Conservation (phyloP, 2,888 invertebrate genomes). For the Hoplodrina ambigua region DNA sequence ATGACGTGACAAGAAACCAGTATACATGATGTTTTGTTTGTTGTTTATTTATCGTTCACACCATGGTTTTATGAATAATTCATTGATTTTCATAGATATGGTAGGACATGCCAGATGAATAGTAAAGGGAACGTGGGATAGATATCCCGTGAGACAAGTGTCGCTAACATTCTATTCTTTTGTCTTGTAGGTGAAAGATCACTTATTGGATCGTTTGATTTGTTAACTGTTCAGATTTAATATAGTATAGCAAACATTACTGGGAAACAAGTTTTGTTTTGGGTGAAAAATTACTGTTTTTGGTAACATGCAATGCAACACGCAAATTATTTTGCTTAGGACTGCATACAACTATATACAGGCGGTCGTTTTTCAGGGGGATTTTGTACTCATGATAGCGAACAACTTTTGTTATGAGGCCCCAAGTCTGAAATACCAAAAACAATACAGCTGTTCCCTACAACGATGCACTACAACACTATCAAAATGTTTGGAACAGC, state of each 20-base stretch:
- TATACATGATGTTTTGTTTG: conserved; percentile 43
- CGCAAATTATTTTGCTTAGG: too few relatives aligned
- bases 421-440: too few relatives aligned
- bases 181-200: background rate
- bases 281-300: too few relatives aligned
- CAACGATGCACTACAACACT: too few relatives aligned
- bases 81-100: conserved; percentile 51
- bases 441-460: too few relatives aligned
- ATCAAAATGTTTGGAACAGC: too few relatives aligned
- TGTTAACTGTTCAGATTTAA: background rate
- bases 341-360: too few relatives aligned
- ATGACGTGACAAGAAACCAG: conserved; percentile 53
- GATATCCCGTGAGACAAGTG: conserved; percentile 20
- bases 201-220: background rate
- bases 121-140: conserved; percentile 43
- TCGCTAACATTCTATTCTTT: conserved; percentile 11
- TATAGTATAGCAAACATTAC: background rate
- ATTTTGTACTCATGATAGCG: too few relatives aligned
- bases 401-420: too few relatives aligned
- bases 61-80: conserved; percentile 46
- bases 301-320: too few relatives aligned
- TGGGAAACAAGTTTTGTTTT: too few relatives aligned
- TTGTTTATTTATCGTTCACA: conserved; percentile 50
- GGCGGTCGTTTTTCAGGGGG: too few relatives aligned
- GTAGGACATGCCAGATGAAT: conserved; percentile 42